Percentiles rank a stretch among this genome's conserved stretches.
Evolutionary conservation across 2,888 invertebrate species (phyloP).

Genomic region (Brachyptera putata): DNA sequence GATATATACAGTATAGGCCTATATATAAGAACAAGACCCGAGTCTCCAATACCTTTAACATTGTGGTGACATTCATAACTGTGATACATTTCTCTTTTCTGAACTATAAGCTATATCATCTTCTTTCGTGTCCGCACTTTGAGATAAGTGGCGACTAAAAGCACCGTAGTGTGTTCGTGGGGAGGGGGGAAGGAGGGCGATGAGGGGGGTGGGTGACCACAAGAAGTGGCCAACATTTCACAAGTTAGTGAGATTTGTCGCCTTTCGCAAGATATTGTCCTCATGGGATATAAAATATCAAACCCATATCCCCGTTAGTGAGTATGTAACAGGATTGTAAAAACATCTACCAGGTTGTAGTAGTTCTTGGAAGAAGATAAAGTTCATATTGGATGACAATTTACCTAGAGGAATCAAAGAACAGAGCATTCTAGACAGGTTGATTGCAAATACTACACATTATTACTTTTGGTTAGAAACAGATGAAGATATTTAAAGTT

Average conservation of each 20-base stretch:
- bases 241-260: conserved; percentile 27
- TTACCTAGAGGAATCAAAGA: too few relatives aligned
- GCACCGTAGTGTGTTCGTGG: neutral
- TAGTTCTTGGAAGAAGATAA: too few relatives aligned
- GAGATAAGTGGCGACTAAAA: conserved; percentile 27
- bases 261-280: conserved; percentile 24
- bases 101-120: conserved; percentile 26
- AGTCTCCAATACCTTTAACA: conserved; percentile 5
- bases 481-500: too few relatives aligned
- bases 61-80: conserved; percentile 12
- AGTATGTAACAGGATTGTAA: neutral
- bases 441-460: too few relatives aligned
- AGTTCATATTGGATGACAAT: too few relatives aligned
- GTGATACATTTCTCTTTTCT: conserved; percentile 17
- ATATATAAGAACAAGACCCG: neutral
- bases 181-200: neutral
- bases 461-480: too few relatives aligned
- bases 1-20: neutral
- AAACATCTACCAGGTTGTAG: neutral
- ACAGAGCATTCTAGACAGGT: too few relatives aligned
- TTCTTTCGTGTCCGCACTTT: conserved; percentile 25
- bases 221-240: conserved; percentile 29
- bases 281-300: conserved; percentile 22
- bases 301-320: conserved; percentile 11
- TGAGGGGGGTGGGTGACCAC: conserved; percentile 15